phyloP scores from a whole-genome alignment of 2,888 invertebrate genomes.

The Melanchra persicariae region DNA sequence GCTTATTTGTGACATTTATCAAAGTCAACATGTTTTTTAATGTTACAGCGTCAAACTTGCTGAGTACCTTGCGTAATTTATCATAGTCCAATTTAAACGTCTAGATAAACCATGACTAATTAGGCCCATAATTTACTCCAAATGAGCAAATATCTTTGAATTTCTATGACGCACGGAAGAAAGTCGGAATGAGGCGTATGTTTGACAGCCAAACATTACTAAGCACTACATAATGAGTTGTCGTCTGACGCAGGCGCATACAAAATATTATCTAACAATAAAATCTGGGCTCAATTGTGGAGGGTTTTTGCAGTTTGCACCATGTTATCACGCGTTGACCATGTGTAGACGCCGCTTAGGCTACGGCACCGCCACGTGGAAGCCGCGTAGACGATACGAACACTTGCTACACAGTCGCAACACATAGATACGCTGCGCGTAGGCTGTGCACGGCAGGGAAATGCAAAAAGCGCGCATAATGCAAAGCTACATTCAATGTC shows the following conservation, averaged over 20 bases:
- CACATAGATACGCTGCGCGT: not conserved
- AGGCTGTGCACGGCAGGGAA: no score
- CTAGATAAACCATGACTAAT: slow-evolving; percentile 86
- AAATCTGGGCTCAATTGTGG: slow-evolving; percentile 51
- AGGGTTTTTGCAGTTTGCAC: not conserved
- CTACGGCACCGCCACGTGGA: not conserved
- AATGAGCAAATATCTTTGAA: slow-evolving; percentile 78
- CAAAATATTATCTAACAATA: slow-evolving; percentile 60
- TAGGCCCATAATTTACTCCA: slow-evolving; percentile 79
- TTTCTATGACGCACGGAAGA: slow-evolving; percentile 79
- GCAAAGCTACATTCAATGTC: not conserved
- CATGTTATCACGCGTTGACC: not conserved
- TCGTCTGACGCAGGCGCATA: slow-evolving; percentile 57
- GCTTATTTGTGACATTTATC: slow-evolving; percentile 68
- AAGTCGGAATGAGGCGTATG: slow-evolving; percentile 52
- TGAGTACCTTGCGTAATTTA: slow-evolving; percentile 69
- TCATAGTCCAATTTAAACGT: slow-evolving; percentile 79
- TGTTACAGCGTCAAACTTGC: slow-evolving; percentile 65
- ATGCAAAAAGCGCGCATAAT: not conserved
- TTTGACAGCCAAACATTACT: slow-evolving; percentile 61
- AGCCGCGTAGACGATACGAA: not conserved
- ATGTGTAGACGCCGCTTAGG: not conserved
- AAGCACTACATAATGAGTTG: slow-evolving; percentile 46
- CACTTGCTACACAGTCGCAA: not conserved
- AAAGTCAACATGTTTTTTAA: slow-evolving; percentile 66